Evolutionary conservation across 2,113 vertebrate genomes (phyloP).

Genomic region (Proteles cristata): DNA sequence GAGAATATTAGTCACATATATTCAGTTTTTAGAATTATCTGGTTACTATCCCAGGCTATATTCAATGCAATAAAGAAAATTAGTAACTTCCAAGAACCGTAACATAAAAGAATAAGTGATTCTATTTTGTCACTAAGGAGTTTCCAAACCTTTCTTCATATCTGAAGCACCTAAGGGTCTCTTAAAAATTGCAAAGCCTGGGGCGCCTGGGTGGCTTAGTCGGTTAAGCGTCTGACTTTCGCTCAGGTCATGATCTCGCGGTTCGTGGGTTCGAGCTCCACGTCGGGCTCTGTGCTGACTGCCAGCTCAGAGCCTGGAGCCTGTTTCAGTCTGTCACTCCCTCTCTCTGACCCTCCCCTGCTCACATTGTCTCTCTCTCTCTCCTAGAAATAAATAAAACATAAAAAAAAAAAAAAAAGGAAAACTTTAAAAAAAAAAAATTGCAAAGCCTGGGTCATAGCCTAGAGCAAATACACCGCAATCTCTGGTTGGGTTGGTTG

Average conservation of each 20-base stretch:
- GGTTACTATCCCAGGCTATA: neutral
- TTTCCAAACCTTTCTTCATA: neutral
- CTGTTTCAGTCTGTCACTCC: too few relatives aligned
- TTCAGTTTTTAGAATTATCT: neutral
- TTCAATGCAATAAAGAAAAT: neutral
- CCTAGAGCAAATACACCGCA: neutral
- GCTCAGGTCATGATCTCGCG: too few relatives aligned
- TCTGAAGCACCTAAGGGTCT: neutral
- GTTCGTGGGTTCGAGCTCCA: too few relatives aligned
- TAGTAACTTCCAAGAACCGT: neutral
- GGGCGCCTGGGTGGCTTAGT: too few relatives aligned
- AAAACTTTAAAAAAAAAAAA: too few relatives aligned
- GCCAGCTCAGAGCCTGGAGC: too few relatives aligned
- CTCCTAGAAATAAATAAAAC: too few relatives aligned
- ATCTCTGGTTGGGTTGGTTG: neutral
- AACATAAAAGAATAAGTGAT: neutral
- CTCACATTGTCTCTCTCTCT: too few relatives aligned
- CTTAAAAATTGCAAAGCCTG: neutral
- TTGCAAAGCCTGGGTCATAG: neutral
- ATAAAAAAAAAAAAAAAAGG: too few relatives aligned
- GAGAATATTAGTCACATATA: neutral
- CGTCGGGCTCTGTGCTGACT: too few relatives aligned
- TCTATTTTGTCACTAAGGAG: neutral
- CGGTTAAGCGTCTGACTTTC: too few relatives aligned
- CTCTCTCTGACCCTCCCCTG: too few relatives aligned